These are phyloP conservation scores for Sterrhoptilus dennistouni DNA, from an alignment of 2,113 vertebrate genomes.

Conservation along the genomic window DNA sequence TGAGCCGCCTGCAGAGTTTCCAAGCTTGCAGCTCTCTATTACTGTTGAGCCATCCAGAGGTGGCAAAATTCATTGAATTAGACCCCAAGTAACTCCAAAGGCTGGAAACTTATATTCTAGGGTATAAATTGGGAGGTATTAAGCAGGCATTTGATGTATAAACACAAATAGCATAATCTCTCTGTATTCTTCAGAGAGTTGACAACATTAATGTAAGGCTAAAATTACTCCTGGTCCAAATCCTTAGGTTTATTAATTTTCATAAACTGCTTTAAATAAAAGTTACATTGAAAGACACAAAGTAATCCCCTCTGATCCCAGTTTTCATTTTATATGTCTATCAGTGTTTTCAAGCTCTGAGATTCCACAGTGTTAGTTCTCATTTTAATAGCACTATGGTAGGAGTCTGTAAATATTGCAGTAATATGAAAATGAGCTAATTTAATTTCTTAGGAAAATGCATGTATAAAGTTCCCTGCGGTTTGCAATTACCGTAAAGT, in stretches of 20 bases:
- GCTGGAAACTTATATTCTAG: constrained; percentile 37
- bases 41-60: background rate
- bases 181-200: constrained; percentile 55
- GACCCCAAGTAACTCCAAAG: background rate
- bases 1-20: background rate
- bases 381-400: constrained; percentile 50
- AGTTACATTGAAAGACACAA: constrained; percentile 53
- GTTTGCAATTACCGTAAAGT: constrained; percentile 65
- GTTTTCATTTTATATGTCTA: constrained; percentile 49
- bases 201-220: constrained; percentile 57
- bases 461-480: constrained; percentile 48
- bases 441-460: constrained; percentile 53
- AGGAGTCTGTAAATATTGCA: constrained; percentile 55
- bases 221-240: constrained; percentile 72
- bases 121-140: constrained; percentile 53
- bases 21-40: background rate
- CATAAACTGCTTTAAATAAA: constrained; percentile 71
- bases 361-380: constrained; percentile 45
- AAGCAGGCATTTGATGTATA: constrained; percentile 57
- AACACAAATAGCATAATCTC: constrained; percentile 73
- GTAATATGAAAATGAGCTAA: constrained; percentile 49
- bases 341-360: constrained; percentile 46
- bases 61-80: background rate
- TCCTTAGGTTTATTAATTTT: constrained; percentile 74
- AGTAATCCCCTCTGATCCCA: constrained; percentile 64